A percentile compares a stretch with the other conserved stretches of the same genome.
These are phyloP conservation scores for Eupithecia inturbata DNA, from an alignment of 2,888 invertebrate genomes.

Conservation along the genomic window DNA sequence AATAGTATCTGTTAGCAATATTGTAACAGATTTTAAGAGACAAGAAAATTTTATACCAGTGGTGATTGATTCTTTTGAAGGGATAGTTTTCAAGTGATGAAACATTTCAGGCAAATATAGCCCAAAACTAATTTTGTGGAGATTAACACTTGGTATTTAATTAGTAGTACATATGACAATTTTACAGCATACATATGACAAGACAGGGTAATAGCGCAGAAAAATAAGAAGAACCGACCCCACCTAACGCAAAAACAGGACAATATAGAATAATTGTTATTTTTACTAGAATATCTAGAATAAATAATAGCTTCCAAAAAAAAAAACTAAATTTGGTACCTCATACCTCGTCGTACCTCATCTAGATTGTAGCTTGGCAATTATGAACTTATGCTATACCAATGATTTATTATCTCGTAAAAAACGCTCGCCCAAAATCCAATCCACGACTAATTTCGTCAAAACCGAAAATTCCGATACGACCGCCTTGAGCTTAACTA, in stretches of 20 bases:
- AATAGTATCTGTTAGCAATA: not conserved
- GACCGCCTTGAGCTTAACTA: constrained; percentile 32
- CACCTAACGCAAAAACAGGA: not conserved
- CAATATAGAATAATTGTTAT: no score
- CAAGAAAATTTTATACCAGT: not conserved
- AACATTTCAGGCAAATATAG: not conserved
- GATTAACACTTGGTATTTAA: not conserved
- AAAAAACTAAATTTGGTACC: not conserved
- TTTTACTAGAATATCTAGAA: no score
- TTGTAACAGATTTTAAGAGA: not conserved
- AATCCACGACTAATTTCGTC: constrained; percentile 25
- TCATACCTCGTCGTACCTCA: no score
- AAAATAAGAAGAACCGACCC: not conserved
- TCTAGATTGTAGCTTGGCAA: not conserved
- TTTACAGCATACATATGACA: not conserved
- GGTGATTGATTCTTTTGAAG: not conserved
- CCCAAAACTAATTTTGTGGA: not conserved
- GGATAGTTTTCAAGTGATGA: not conserved
- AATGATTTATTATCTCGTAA: constrained; percentile 11
- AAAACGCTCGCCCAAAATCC: constrained; percentile 19
- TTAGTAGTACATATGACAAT: no score
- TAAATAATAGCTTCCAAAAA: not conserved
- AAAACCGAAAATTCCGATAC: constrained; percentile 35
- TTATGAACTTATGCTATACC: constrained; percentile 6
- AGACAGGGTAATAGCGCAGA: not conserved